These are phyloP conservation scores for Drosophila trapezifrons DNA, from an alignment of 1,140 invertebrate species.

Conservation along the genomic window DNA sequence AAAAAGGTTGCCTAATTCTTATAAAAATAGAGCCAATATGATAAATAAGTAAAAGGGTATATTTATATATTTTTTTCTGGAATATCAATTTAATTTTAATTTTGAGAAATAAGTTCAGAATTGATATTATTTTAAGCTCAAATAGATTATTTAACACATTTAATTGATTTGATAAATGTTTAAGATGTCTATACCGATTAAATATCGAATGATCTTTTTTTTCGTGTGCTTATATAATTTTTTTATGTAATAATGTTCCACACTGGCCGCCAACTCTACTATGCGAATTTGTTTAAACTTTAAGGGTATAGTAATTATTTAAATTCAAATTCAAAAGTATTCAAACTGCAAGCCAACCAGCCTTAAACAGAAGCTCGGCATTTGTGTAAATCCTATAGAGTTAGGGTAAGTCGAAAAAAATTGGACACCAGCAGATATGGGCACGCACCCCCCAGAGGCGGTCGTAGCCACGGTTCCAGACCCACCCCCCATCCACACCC, in stretches of 20 bases:
- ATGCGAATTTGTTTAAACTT: background rate
- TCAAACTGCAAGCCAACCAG: background rate
- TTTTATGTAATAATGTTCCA: background rate
- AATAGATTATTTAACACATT: no score
- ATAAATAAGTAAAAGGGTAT: no score
- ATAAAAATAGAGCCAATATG: no score
- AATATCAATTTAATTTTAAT: background rate
- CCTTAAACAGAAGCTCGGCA: conserved; percentile 6
- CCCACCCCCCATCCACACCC: conserved; percentile 21
- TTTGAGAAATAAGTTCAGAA: no score
- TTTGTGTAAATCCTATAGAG: conserved; percentile 35
- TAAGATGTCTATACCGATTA: no score
- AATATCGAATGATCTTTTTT: no score
- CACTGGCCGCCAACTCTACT: no score
- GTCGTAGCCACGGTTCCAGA: conserved; percentile 1
- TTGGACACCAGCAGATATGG: conserved; percentile 18
- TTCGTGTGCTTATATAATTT: background rate
- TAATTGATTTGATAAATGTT: background rate
- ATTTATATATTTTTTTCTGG: no score
- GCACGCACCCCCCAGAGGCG: conserved; percentile 36
- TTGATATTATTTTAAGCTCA: no score
- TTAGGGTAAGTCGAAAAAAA: conserved; percentile 33
- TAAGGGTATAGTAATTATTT: no score
- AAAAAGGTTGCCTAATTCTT: no score
- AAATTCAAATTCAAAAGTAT: background rate